phyloP scores from a whole-genome alignment of 1,140 invertebrate species.

The Caerostris darwini region DNA sequence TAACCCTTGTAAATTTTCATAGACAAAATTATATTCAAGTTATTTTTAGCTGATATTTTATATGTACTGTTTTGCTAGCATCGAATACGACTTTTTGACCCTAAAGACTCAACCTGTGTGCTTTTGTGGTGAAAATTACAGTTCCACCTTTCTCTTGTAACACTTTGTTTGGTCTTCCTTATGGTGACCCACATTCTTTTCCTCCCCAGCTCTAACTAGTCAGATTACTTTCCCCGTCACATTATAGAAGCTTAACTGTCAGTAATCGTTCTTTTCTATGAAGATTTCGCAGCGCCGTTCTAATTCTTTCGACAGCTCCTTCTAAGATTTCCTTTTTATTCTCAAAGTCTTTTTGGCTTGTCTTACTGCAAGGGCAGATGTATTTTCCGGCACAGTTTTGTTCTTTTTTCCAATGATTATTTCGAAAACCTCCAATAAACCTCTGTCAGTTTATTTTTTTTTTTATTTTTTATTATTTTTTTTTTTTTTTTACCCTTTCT shows the following conservation, averaged over 20 bases:
- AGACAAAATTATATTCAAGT: too few relatives aligned
- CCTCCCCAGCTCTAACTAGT: too few relatives aligned
- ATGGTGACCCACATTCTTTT: too few relatives aligned
- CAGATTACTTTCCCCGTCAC: not conserved
- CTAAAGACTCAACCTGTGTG: too few relatives aligned
- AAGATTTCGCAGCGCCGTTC: not conserved
- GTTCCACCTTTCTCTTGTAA: too few relatives aligned
- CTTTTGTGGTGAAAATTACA: too few relatives aligned
- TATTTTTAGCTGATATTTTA: too few relatives aligned
- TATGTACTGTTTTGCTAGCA: too few relatives aligned
- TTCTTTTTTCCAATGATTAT: not conserved
- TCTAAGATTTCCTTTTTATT: not conserved
- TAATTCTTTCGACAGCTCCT: not conserved
- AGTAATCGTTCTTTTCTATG: not conserved
- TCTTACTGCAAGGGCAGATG: not conserved
- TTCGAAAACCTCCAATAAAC: not conserved
- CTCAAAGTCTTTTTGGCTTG: not conserved
- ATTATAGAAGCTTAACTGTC: slow-evolving; percentile 14
- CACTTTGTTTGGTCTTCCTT: too few relatives aligned
- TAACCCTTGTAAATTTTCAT: too few relatives aligned
- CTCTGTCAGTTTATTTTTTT: not conserved
- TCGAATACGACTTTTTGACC: too few relatives aligned
- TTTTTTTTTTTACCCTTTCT: not conserved
- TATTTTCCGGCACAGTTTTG: not conserved
- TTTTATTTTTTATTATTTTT: not conserved